Evolutionary conservation across 37 sponge, comb jelly and placozoan species (phyloP), one percentile per base, ranked within the genome.

Genomic region (Diacarnus erythraeanus): DNA sequence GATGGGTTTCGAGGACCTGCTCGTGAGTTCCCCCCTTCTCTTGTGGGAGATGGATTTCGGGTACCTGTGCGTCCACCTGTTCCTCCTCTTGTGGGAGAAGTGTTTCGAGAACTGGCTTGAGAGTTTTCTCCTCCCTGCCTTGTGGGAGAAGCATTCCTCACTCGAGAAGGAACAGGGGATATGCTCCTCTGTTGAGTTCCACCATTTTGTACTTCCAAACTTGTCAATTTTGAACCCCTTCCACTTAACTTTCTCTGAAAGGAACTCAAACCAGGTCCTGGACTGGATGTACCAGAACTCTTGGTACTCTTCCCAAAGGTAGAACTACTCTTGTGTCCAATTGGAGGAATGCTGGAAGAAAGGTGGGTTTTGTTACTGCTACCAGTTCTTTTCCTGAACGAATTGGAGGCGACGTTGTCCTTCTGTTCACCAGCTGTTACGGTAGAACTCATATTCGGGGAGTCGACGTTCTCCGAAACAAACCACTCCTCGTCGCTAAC

Each of bases 181-280:
- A 42, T 10, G 2, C 42, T 22, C 15, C 79, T 47, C 38, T 79
- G 43, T 2, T 30, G 18, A 30, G 25, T 3, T 17, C 57, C 74
- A 30, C 27, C 42, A 34, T 76, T 56, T 34, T 54, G 69, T 1
- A 79, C 71, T 2, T 69, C 80, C 56, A 79, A 69, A 35, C 51
- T 79, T 38, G 22, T 33, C 1, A 61, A 38, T 6, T 26, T 59
- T 6, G 61, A 20, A 5, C 34, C 26, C 10, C 74, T 41, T 0
- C 83, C 75, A 42, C 83, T 82, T 1, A 67, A 2, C 21, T 51
- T 64, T 44, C 75, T 63, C 37, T 74, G 74, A 1, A 74, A 38
- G 12, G 25, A 6, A 1, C 33, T 23, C 33, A 3, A 3, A 12
- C 33, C 34, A 31, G 66, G 33, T 12, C 33, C 35, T 26, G 75